Base-by-base conservation (phyloP, 92 coral and sea anemone species). In the Bergia sp. region DNA sequence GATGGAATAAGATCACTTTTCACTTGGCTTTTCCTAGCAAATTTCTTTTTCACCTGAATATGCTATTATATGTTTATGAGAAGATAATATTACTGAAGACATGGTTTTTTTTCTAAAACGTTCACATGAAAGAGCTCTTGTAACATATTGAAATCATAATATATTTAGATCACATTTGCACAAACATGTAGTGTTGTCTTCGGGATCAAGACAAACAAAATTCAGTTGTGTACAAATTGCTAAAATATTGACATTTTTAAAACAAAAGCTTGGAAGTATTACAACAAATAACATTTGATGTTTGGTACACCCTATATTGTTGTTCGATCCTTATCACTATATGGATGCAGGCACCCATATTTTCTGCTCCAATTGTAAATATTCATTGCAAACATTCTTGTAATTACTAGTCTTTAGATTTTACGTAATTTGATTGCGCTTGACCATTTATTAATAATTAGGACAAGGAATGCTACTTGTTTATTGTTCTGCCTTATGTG, bases 141-240 rank as follows among this genome's bases (percentile, higher is more conserved):
- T 12, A 41, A 41, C 43, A 76, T 76, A 76, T 76, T 39, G 23
- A 76, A 72, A 41, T 76, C 80, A 16, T 76, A 41, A 76, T 76
- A 76, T 76, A 76, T 76, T 76, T 76, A 15, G 47, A 16, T n/a
- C 37, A 23, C 23, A 76, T 38, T 40, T 38, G 36, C 49, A 41
- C 9, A 13, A 1, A 76, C 69, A 61, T 61, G 29, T 23, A 61
- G 69, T 61, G 69, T 16, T 2, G 21, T 12, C 69, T 61, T 61
- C 69, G 58, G 58, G 58, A 15, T 61, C 69, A 61, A 61, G 69
- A 61, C 29, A 61, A 61, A 61, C 67, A 61, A 61, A 61, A 3
- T 29, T 29, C 29, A 29, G 12, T 15, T 61, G 69, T 61, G 69
- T 61, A 61, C 29, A 53, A 61, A 16, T 61, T 15, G 7, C 69